These are phyloP conservation scores for Eudemis profundana DNA, from an alignment of 2,888 invertebrate species.

Conservation along the genomic window DNA sequence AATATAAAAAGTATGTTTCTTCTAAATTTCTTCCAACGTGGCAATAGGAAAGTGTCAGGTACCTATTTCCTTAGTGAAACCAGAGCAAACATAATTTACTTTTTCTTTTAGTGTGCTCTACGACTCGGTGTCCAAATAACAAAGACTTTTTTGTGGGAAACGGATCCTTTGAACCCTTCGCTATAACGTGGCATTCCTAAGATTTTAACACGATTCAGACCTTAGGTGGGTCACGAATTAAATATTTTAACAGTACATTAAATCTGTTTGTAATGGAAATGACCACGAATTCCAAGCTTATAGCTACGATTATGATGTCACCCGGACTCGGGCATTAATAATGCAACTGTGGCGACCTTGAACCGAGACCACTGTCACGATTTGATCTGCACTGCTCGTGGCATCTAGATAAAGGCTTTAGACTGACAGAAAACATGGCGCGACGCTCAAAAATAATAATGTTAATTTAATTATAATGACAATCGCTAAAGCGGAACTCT, in stretches of 20 bases:
- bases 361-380: conserved; percentile 56
- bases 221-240: conserved; percentile 2
- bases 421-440: conserved; percentile 13
- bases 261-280: conserved; percentile 10
- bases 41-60: too few relatives aligned
- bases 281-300: conserved; percentile 8
- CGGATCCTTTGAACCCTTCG: too few relatives aligned
- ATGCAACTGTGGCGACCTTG: conserved; percentile 62
- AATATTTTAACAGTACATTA: conserved; percentile 2
- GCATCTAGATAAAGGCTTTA: conserved; percentile 37
- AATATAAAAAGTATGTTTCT: too few relatives aligned
- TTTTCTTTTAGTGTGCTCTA: too few relatives aligned
- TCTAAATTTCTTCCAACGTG: too few relatives aligned
- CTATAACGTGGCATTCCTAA: neutral
- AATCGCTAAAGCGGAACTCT: neutral
- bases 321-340: conserved; percentile 59
- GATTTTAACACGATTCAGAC: neutral
- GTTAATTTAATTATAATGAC: neutral
- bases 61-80: too few relatives aligned
- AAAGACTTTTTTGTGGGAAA: too few relatives aligned
- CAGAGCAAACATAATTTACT: too few relatives aligned
- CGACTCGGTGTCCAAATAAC: too few relatives aligned
- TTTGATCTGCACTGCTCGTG: conserved; percentile 46
- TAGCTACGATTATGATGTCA: conserved; percentile 58
- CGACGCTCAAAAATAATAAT: conserved; percentile 5